phyloP scores from a whole-genome alignment of 2,888 invertebrate genomes.

The Lomographa bimaculata region DNA sequence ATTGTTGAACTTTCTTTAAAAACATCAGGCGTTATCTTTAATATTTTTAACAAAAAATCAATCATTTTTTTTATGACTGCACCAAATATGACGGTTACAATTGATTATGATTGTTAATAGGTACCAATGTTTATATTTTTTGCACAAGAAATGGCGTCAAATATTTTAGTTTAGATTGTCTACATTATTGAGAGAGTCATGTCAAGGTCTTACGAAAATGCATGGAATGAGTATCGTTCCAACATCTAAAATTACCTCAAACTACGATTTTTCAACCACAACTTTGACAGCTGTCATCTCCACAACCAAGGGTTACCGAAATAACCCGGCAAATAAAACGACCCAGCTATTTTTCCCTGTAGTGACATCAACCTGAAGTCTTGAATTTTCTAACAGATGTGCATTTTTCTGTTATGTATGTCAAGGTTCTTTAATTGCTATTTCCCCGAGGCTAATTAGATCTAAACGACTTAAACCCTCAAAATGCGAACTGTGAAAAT shows the following conservation, averaged over 20 bases:
- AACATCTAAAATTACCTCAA: slow-evolving; percentile 9
- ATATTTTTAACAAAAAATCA: too few species aligned
- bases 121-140: too few species aligned
- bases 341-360: slow-evolving; percentile 50
- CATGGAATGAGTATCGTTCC: too few species aligned
- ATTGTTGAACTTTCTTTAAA: too few species aligned
- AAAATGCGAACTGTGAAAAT: slow-evolving; percentile 24
- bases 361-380: slow-evolving; percentile 58
- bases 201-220: too few species aligned
- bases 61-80: too few species aligned
- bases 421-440: slow-evolving; percentile 55
- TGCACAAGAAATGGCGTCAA: too few species aligned
- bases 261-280: slow-evolving; percentile 13
- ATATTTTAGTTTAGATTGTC: too few species aligned
- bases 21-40: too few species aligned
- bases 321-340: slow-evolving; percentile 49
- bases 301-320: slow-evolving; percentile 43
- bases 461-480: slow-evolving; percentile 29
- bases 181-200: too few species aligned
- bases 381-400: slow-evolving; percentile 52
- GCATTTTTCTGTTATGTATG: slow-evolving; percentile 56
- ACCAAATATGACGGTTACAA: too few species aligned
- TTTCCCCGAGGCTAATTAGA: slow-evolving; percentile 32
- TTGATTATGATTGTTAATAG: too few species aligned
- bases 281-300: slow-evolving; percentile 38